Evolutionary conservation across 2,797 vertebrate genomes (phyloP), one percentile per base, ranked within the genome.

Genomic region (Enteromius fasciolatus): DNA sequence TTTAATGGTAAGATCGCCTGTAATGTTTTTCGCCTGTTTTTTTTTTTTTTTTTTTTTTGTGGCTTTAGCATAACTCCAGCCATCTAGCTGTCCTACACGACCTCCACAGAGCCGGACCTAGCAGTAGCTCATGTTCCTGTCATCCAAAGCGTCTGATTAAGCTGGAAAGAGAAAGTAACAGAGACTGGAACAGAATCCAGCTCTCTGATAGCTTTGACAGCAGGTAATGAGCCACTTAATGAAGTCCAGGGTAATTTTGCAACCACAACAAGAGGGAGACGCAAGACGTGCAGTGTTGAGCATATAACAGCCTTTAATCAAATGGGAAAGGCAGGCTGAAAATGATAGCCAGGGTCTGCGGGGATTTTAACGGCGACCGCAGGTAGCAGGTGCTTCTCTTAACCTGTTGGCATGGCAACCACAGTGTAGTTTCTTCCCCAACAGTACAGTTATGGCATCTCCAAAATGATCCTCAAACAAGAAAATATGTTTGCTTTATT

Each of bases 151-250:
- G 0, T 54, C 74, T 86, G 78, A 81, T 86, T 78, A 81, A 57
- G 57, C 66, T 74, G 50, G 23, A 66, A 83, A 83, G 67, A 67
- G 46, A 73, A 70, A 39, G 39, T 25, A 52, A 83, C 39, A 33
- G n/a, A 12, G 46, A 48, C 20, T 54, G 57, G 81, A 80, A 77
- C 64, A 50, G 67, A 86, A 72, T 78, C 28, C 10, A 28, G 67
- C 23, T 67, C 67, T 68, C 59, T 44, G 70, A 79, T 79, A 64
- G 81, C 57, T 67, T 79, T 86, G 82, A 83, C 87, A 82, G 81
- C 33, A 80, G 70, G 81, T 86, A 88, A 86, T 88, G 87, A 86
- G 83, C 63, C 80, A 72, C 75, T 83, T 84, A 83, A 88, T 79
- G 81, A 86, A 88, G 83, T 88, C 83, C 59, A n/a, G 50, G 83